Conservation (phyloP, 1,140 invertebrate species). For the Pinna nobilis region DNA sequence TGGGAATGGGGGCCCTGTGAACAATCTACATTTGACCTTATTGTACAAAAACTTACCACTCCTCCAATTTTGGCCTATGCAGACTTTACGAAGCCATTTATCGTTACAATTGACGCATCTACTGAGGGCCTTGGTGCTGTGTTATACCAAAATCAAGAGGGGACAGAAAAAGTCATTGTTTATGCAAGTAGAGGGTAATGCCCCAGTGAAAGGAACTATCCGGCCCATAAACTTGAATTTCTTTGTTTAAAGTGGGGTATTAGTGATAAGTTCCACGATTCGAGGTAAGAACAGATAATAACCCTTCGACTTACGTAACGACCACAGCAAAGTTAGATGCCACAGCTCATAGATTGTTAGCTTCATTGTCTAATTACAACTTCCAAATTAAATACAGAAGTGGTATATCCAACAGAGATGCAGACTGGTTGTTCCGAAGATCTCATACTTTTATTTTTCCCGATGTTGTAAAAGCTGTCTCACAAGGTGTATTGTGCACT, state of each 20-base stretch:
- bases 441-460: too few species aligned
- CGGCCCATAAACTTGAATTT: too few species aligned
- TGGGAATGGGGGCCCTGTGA: conserved; percentile 32
- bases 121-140: conserved; percentile 12
- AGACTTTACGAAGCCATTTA: conserved; percentile 41
- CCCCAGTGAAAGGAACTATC: conserved; percentile 7
- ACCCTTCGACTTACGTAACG: neutral
- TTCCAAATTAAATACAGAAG: neutral
- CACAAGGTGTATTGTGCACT: too few species aligned
- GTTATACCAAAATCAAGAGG: conserved; percentile 23
- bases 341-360: neutral
- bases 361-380: neutral
- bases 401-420: neutral
- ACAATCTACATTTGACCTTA: conserved; percentile 34
- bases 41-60: conserved; percentile 39
- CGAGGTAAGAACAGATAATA: neutral
- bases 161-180: conserved; percentile 9
- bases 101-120: conserved; percentile 42
- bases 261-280: conserved; percentile 31
- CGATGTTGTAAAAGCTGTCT: too few species aligned
- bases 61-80: conserved; percentile 51
- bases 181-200: conserved; percentile 20
- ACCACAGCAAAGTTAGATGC: neutral
- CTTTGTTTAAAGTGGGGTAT: conserved; percentile 27
- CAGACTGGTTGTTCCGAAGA: too few species aligned